Evolutionary conservation across 30 jellyfish, hydroid and myxozoan species (phyloP).

Genomic region (Cassiopea xamachana): DNA sequence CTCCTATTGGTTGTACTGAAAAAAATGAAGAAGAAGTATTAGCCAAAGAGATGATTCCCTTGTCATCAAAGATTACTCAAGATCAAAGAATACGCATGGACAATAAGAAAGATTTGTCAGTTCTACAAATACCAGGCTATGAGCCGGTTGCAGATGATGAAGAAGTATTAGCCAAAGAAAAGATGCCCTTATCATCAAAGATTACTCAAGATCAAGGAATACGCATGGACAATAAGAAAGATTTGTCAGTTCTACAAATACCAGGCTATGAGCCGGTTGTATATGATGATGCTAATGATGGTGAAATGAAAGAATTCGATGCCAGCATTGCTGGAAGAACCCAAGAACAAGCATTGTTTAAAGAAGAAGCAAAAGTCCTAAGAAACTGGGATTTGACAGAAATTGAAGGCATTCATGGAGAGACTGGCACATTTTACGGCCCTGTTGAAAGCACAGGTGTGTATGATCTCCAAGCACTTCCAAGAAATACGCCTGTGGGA

Average conservation of each 20-base stretch:
- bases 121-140: too few relatives aligned
- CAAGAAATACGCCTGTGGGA: neutral
- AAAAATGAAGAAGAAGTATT: neutral
- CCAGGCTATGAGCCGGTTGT: neutral
- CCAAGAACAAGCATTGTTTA: neutral
- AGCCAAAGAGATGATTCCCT: neutral
- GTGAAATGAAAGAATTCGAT: neutral
- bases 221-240: neutral
- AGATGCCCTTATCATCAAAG: neutral
- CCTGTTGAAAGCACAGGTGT: constrained; percentile 5
- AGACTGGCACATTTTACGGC: neutral
- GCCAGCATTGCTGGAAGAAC: neutral
- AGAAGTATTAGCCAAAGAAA: neutral
- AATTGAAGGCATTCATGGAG: constrained; percentile 7
- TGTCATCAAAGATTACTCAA: neutral
- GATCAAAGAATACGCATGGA: neutral
- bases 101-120: too few relatives aligned
- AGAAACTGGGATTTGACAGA: constrained; percentile 40
- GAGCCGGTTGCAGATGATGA: neutral
- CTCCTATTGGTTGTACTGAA: neutral
- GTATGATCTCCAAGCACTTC: neutral
- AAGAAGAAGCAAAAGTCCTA: neutral
- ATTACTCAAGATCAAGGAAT: neutral
- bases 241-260: too few relatives aligned
- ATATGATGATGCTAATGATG: neutral